These are phyloP conservation scores for Synanthedon formicaeformis DNA, from an alignment of 2,888 invertebrate species.

Conservation along the genomic window DNA sequence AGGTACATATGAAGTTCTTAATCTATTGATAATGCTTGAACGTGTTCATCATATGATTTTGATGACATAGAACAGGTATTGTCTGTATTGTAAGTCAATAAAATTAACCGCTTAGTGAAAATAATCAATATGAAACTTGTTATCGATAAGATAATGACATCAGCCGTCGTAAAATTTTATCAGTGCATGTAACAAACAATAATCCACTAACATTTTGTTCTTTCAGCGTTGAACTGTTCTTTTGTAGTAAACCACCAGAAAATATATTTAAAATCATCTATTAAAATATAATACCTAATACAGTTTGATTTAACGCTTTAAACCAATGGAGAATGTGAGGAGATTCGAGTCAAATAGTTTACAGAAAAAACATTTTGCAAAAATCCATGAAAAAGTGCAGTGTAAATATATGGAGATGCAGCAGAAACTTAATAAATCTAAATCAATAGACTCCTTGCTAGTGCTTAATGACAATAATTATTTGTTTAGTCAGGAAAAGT, in stretches of 20 bases:
- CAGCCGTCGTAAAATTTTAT: not conserved
- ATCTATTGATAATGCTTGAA: too few relatives aligned
- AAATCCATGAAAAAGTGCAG: conserved; percentile 45
- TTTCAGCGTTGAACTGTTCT: not conserved
- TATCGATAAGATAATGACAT: conserved; percentile 28
- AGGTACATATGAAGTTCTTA: too few relatives aligned
- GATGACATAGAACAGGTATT: too few relatives aligned
- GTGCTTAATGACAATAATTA: conserved; percentile 27
- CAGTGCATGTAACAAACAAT: too few relatives aligned
- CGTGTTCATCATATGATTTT: too few relatives aligned
- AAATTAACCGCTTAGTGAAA: conserved; percentile 27
- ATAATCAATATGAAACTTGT: conserved; percentile 40
- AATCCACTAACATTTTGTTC: too few relatives aligned
- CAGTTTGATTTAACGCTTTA: too few relatives aligned
- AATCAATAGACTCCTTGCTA: conserved; percentile 40
- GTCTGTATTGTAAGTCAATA: not conserved
- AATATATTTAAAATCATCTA: too few relatives aligned
- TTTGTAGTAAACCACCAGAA: not conserved
- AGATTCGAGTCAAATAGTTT: conserved; percentile 15
- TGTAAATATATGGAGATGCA: conserved; percentile 54
- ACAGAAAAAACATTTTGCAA: conserved; percentile 35
- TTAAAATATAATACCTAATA: too few relatives aligned
- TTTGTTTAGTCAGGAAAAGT: conserved; percentile 18
- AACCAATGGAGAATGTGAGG: conserved; percentile 21
- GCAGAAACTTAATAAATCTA: conserved; percentile 46